phyloP scores from a whole-genome alignment of 2,797 vertebrate species.

The Phrynocephalus guinanensis region DNA sequence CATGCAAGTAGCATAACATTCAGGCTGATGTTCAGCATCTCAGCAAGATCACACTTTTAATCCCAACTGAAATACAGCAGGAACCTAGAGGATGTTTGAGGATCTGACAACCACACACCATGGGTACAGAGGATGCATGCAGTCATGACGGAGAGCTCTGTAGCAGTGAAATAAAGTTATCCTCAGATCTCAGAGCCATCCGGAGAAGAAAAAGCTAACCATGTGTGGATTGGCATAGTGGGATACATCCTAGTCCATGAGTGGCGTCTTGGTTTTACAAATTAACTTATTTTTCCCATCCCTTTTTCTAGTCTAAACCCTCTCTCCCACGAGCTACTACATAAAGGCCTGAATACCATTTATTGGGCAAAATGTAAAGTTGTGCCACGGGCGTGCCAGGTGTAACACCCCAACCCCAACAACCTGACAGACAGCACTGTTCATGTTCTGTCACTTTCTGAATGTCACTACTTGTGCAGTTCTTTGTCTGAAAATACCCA shows the following conservation, averaged over 20 bases:
- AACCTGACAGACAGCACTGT: no score
- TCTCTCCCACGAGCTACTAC: no score
- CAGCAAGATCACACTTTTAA: slow-evolving; percentile 11
- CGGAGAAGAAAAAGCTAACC: neutral
- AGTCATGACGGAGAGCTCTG: neutral
- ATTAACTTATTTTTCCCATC: no score
- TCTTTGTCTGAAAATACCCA: no score
- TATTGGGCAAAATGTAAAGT: no score
- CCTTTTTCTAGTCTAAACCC: no score
- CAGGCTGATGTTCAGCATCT: neutral
- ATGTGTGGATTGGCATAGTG: rapidly evolving
- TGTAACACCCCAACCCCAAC: no score
- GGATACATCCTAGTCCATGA: neutral
- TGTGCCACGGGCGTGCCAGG: no score
- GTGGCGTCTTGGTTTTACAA: neutral
- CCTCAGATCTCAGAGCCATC: rapidly evolving
- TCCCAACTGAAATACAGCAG: slow-evolving; percentile 38
- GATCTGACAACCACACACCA: neutral
- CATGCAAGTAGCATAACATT: rapidly evolving
- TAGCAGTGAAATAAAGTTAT: neutral
- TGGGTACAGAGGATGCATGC: neutral
- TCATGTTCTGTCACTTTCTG: no score
- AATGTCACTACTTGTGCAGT: no score
- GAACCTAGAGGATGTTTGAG: neutral
- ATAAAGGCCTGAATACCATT: no score